Evolutionary conservation across 2,113 vertebrate species (phyloP), one percentile per base, ranked within the genome.

Genomic region (Elaphurus davidianus): DNA sequence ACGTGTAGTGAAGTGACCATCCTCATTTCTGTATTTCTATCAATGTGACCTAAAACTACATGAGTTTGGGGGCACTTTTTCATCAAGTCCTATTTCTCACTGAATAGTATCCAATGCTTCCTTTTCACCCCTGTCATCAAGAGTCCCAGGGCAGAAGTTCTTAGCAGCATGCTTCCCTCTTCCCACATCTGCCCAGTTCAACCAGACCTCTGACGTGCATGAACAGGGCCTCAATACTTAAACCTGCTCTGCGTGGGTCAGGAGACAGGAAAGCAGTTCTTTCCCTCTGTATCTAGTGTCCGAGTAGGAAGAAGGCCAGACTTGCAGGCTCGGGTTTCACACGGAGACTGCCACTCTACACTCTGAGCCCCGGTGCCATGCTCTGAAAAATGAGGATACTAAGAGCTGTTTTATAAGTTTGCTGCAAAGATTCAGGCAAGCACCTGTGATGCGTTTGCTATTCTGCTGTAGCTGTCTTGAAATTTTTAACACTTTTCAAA

Each of bases 401-500:
- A 45, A 88, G 15, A 95, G 52, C 33, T 95, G 8, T 54, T 76
- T 67, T 67, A 28, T 74, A 83, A 93, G 14, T 30, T 23, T 27
- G 43, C 54, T 15, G 0, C 23, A 40, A 81, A 81, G 30, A 76
- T 67, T 23, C 30, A 67, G 23, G 9, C 50, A 94, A 85, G 90
- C 27, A 33, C 47, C 62, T 50, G 54, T n/a, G 74, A 23, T 74
- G 27, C 64, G 57, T 43, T 94, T 87, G 55, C 45, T 94, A 64
- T 84, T 90, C 83, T 91, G 17, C 76, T 89, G 36, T 50, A 15
- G 7, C 27, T 19, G 11, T 60, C 64, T 88, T 96, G 50, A 92
- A 96, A 64, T 95, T 93, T 91, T 94, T 82, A 62, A 50, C 60
- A 33, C 30, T 57, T 83, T 90, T 92, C 54, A 40, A 57, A 90